These are phyloP conservation scores for Trichomalopsis sarcophagae DNA, from an alignment of 1,140 invertebrate genomes.

Conservation along the genomic window DNA sequence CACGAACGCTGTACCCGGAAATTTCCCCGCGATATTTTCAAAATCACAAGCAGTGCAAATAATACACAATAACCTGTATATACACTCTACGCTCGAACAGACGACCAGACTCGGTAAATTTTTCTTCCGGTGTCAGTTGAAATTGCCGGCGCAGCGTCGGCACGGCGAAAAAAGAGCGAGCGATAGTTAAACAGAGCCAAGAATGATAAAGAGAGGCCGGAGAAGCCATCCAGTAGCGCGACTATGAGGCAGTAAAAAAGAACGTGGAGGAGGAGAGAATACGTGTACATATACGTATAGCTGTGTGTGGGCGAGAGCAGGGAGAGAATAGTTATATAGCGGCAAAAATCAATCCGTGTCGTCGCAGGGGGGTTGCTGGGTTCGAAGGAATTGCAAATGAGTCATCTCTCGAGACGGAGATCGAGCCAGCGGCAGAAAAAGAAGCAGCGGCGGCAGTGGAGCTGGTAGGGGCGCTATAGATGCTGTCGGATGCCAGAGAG, in stretches of 20 bases:
- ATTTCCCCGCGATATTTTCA: background rate
- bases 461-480: background rate
- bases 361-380: background rate
- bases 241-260: conserved; percentile 6
- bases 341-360: conserved; percentile 29
- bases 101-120: background rate
- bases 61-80: too few species aligned
- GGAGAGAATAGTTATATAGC: background rate
- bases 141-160: background rate
- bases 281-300: too few species aligned
- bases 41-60: background rate
- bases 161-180: background rate
- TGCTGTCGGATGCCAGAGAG: background rate
- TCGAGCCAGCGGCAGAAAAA: too few species aligned
- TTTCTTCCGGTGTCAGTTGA: conserved; percentile 4
- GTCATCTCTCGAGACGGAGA: conserved; percentile 18
- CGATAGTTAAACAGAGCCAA: conserved; percentile 8
- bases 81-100: too few species aligned
- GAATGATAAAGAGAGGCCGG: background rate
- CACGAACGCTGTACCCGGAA: background rate
- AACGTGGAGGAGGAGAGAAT: background rate
- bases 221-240: background rate
- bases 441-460: background rate
- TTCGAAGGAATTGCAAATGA: conserved; percentile 40
- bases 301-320: background rate